phyloP scores from a whole-genome alignment of 2,113 vertebrate species.

The Chaetops frenatus region DNA sequence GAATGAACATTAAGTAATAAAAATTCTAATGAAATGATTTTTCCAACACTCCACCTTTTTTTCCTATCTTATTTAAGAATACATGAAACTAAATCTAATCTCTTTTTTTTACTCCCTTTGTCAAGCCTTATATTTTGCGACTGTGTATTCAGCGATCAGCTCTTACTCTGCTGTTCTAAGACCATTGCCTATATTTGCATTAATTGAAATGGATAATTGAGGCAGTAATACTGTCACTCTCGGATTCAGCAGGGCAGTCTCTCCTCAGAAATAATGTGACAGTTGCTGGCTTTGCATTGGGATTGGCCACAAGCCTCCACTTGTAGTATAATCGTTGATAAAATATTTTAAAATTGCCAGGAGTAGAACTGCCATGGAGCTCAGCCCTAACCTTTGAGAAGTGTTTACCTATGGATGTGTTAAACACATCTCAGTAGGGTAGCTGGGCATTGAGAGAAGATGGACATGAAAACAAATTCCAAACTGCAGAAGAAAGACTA shows the following conservation, averaged over 20 bases:
- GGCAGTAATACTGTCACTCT: background rate
- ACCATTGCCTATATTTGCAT: slow-evolving; percentile 50
- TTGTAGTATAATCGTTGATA: slow-evolving; percentile 53
- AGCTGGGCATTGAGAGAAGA: background rate
- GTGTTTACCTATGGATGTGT: slow-evolving; percentile 54
- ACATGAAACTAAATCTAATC: background rate
- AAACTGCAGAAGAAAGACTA: background rate
- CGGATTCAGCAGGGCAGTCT: slow-evolving; percentile 23
- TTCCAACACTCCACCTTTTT: background rate
- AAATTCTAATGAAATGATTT: background rate
- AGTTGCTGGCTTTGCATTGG: slow-evolving; percentile 32
- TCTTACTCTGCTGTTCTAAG: slow-evolving; percentile 39
- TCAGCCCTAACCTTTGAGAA: slow-evolving; percentile 59
- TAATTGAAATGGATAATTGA: slow-evolving; percentile 56
- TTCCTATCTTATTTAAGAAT: background rate
- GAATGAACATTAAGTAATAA: background rate
- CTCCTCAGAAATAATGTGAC: slow-evolving; percentile 25
- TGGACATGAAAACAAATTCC: slow-evolving; percentile 20
- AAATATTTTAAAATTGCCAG: slow-evolving; percentile 53
- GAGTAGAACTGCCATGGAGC: slow-evolving; percentile 9
- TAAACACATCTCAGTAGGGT: slow-evolving; percentile 35
- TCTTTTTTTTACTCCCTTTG: background rate
- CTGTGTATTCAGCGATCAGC: slow-evolving; percentile 39
- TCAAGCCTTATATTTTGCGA: slow-evolving; percentile 22
- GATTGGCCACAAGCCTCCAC: slow-evolving; percentile 48